phyloP scores from a whole-genome alignment of 2,113 vertebrate species.

The Rhinolophus sinicus region DNA sequence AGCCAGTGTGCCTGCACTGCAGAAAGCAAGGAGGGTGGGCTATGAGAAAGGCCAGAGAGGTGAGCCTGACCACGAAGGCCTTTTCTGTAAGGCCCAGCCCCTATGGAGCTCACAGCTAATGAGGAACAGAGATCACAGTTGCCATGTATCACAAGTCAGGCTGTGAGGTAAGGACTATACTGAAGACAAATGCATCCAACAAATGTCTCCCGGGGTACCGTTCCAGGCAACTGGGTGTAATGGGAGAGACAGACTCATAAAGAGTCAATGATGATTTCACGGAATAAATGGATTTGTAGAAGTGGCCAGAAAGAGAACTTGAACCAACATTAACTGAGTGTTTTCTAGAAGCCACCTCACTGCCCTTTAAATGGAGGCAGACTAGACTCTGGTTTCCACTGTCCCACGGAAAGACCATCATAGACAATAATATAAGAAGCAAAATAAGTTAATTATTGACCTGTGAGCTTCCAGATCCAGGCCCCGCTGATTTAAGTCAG shows the following conservation, averaged over 20 bases:
- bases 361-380: background rate
- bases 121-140: background rate
- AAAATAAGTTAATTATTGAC: background rate
- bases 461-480: background rate
- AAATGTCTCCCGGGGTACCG: background rate
- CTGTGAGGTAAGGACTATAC: background rate
- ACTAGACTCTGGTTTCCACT: background rate
- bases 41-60: background rate
- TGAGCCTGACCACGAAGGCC: background rate
- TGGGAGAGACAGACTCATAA: background rate
- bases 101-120: rapidly evolving
- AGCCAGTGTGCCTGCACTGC: background rate
- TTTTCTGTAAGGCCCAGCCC: background rate
- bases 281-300: background rate
- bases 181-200: background rate
- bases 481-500: background rate
- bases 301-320: background rate
- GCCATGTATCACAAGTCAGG: background rate
- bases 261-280: background rate
- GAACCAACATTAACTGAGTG: background rate
- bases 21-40: background rate
- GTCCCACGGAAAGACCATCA: background rate
- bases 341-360: background rate
- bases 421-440: background rate
- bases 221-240: background rate